Conservation (phyloP, 2,113 vertebrate species). For the Mirza zaza region DNA sequence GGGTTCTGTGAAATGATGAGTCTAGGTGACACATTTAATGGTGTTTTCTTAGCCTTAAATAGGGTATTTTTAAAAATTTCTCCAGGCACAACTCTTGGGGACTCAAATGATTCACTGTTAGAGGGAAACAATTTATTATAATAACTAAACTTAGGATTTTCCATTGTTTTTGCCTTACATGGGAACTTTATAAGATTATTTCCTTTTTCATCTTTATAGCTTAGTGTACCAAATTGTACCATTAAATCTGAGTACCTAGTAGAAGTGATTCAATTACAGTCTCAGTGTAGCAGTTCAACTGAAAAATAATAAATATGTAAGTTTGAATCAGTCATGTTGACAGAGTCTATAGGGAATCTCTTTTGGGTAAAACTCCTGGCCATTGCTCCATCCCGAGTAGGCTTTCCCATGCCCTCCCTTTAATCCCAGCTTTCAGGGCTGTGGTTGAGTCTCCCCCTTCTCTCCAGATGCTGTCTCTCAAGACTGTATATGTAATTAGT, state of each 20-base stretch:
- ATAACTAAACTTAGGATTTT: neutral
- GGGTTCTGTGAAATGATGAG: neutral
- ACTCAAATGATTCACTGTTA: neutral
- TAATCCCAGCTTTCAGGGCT: neutral
- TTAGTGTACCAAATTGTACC: neutral
- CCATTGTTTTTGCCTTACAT: neutral
- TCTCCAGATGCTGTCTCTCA: neutral
- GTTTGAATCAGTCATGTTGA: neutral
- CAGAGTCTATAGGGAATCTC: neutral
- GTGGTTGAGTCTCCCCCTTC: neutral
- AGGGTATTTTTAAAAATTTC: neutral
- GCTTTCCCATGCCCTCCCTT: neutral
- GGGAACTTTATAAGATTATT: neutral
- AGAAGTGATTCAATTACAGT: slow-evolving; percentile 16
- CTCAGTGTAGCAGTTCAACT: neutral
- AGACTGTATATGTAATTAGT: neutral
- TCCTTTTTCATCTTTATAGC: neutral
- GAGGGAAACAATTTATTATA: neutral
- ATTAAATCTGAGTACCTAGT: neutral
- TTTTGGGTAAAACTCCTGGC: neutral
- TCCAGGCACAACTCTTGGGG: neutral
- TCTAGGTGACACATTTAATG: neutral
- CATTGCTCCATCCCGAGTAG: neutral
- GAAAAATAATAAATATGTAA: neutral
- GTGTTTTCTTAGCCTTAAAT: neutral